phyloP scores from a whole-genome alignment of 2,888 invertebrate genomes.

The Andrena fulva region DNA sequence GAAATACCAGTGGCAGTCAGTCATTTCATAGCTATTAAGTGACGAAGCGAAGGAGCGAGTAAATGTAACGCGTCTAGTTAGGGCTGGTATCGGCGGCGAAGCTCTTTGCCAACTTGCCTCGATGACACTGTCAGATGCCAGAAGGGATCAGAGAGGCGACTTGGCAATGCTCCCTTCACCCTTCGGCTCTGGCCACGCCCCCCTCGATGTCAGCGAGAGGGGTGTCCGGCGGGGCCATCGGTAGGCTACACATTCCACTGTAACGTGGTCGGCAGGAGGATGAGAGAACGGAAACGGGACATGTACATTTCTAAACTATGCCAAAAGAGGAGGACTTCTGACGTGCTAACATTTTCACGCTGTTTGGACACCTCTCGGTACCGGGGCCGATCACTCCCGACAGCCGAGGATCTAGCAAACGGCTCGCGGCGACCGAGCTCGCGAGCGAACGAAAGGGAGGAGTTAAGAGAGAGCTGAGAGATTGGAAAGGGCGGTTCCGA shows the following conservation, averaged over 20 bases:
- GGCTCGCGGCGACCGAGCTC: too few species aligned
- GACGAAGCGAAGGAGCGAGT: constrained; percentile 59
- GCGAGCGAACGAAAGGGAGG: neutral
- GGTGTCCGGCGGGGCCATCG: constrained; percentile 59
- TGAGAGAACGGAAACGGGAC: constrained; percentile 40
- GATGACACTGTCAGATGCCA: constrained; percentile 28
- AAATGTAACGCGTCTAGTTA: constrained; percentile 70
- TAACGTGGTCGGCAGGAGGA: constrained; percentile 70
- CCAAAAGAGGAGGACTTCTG: constrained; percentile 71
- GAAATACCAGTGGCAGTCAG: constrained; percentile 80
- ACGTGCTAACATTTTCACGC: constrained; percentile 67
- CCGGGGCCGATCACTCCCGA: constrained; percentile 4
- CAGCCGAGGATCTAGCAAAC: neutral
- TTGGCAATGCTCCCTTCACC: constrained; percentile 48
- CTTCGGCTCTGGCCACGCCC: constrained; percentile 30
- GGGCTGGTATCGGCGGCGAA: constrained; percentile 57
- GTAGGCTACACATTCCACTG: constrained; percentile 79
- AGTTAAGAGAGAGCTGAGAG: neutral
- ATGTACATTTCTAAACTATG: constrained; percentile 74
- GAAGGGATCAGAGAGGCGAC: constrained; percentile 39
- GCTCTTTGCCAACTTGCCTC: constrained; percentile 74
- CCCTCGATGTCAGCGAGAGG: neutral
- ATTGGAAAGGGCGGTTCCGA: neutral
- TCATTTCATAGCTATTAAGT: constrained; percentile 73
- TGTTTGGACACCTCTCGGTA: constrained; percentile 66